Percentiles rank a stretch among this genome's conserved stretches.
phyloP scores from a whole-genome alignment of 2,797 vertebrate species.

The Gymnoscopelus microlampas region DNA sequence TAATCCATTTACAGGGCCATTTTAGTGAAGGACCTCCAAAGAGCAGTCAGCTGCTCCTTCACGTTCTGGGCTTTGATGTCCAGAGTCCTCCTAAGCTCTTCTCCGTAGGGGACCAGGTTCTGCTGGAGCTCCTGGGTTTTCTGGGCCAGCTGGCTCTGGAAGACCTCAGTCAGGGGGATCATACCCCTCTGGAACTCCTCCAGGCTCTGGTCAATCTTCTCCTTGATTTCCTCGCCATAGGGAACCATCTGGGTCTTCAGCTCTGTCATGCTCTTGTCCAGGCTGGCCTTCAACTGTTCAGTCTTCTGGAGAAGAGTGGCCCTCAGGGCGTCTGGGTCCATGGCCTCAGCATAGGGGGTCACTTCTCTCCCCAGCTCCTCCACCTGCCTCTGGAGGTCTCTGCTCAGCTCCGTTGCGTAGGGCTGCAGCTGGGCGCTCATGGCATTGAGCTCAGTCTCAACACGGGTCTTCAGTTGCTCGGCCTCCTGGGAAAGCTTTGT shows the following conservation, averaged over 20 bases:
- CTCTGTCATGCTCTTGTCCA: slow-evolving; percentile 62
- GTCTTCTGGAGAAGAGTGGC: slow-evolving; percentile 64
- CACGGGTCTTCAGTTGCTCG: slow-evolving; percentile 62
- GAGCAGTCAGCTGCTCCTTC: slow-evolving; percentile 51
- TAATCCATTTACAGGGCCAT: slow-evolving; percentile 54
- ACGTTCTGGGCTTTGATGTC: slow-evolving; percentile 60
- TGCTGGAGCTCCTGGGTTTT: slow-evolving; percentile 71
- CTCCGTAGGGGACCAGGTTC: slow-evolving; percentile 65
- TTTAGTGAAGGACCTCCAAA: slow-evolving; percentile 70
- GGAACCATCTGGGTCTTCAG: slow-evolving; percentile 71
- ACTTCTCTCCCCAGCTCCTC: slow-evolving; percentile 64
- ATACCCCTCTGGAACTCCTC: slow-evolving; percentile 71
- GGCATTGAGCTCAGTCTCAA: slow-evolving; percentile 64
- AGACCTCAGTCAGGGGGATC: slow-evolving; percentile 59
- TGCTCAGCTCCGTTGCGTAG: slow-evolving; percentile 52
- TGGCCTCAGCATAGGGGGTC: slow-evolving; percentile 47
- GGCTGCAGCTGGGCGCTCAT: slow-evolving; percentile 49
- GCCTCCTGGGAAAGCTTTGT: slow-evolving; percentile 65
- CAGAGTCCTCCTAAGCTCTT: slow-evolving; percentile 68
- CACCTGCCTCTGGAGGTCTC: slow-evolving; percentile 58
- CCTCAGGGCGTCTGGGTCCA: slow-evolving; percentile 68
- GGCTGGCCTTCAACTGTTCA: slow-evolving; percentile 66
- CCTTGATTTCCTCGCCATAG: slow-evolving; percentile 70
- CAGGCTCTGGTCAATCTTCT: slow-evolving; percentile 74
- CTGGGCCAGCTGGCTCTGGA: slow-evolving; percentile 64